Evolutionary conservation across 2,113 vertebrate genomes (phyloP), one percentile per base, ranked within the genome.

Genomic region (Boleophthalmus pectinirostris): DNA sequence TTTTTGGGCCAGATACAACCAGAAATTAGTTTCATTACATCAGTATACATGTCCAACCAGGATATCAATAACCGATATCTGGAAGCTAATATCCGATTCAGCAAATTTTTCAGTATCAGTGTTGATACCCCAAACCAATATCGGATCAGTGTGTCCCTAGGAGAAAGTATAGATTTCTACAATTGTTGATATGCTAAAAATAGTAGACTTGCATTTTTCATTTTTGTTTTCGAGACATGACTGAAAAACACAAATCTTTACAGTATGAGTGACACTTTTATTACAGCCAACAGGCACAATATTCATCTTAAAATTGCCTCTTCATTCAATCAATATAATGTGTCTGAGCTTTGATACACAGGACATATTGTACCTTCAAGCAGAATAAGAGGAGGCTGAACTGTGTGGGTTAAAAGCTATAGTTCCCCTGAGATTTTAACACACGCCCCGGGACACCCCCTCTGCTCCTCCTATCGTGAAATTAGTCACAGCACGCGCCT

Each of bases 401-500:
- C 43, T 12, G 61, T 64, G 33, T 43, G 33, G 33, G 61, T n/a
- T 64, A 61, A 61, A 61, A 61, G 58, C 58, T 35, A 66, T 66
- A 43, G 29, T 15, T 73, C 76, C 63, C 65, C 46, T 14, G 77
- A 63, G 69, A 63, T 33, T 21, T 7, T 46, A 65, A 58, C 67
- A 54, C 15, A 12, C 0, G 66, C 47, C 69, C 65, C 3, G 61
- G 76, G 81, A 70, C 61, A 23, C 16, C 60, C 66, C 3, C 24
- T 25, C 5, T 57, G 63, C 49, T 63, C 68, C 54, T 7, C 20
- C 16, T 72, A 72, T 61, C 43, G 43, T 73, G 57, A 76, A 65
- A 76, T 45, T 57, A 58, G 43, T 43, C 43, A 46, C 61, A 33
- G 25, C 25, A 65, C 47, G 24, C 25, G 15, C 38, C 66, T 81